Evolutionary conservation across 2,888 invertebrate genomes (phyloP).

Genomic region (Stramonita haemastoma): DNA sequence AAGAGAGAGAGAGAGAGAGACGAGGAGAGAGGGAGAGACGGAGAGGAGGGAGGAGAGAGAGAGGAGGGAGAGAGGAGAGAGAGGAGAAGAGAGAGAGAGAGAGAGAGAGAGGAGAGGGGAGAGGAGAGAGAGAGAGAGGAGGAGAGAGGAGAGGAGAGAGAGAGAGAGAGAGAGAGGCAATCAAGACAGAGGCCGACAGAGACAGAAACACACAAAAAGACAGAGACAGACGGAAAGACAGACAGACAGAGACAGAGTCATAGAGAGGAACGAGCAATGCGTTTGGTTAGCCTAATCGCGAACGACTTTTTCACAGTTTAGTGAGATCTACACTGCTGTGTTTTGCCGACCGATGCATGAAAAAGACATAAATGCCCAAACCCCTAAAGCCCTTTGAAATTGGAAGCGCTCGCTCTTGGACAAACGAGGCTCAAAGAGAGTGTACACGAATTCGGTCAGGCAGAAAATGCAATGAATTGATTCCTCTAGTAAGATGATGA

Average conservation of each 20-base stretch:
- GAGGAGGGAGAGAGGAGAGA: neutral
- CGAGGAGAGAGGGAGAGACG: neutral
- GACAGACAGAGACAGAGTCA: neutral
- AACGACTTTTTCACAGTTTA: too few species aligned
- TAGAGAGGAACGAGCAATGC: neutral
- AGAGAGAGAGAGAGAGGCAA: neutral
- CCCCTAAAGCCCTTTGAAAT: too few species aligned
- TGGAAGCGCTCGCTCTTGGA: too few species aligned
- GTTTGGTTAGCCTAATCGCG: too few species aligned
- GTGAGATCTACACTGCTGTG: too few species aligned
- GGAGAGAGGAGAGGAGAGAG: neutral
- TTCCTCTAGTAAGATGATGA: too few species aligned
- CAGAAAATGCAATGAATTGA: too few species aligned
- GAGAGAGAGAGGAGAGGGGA: neutral
- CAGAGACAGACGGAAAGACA: neutral
- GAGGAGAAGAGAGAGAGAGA: neutral
- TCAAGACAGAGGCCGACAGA: too few species aligned
- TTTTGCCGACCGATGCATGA: too few species aligned
- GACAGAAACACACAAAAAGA: neutral
- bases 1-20: neutral
- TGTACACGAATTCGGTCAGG: too few species aligned
- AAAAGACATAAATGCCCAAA: too few species aligned
- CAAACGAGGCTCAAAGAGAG: too few species aligned
- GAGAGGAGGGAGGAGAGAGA: neutral
- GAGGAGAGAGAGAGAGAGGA: neutral